Evolutionary conservation across 2,113 vertebrate genomes (phyloP).

Genomic region (Gymnorhina tibicen): DNA sequence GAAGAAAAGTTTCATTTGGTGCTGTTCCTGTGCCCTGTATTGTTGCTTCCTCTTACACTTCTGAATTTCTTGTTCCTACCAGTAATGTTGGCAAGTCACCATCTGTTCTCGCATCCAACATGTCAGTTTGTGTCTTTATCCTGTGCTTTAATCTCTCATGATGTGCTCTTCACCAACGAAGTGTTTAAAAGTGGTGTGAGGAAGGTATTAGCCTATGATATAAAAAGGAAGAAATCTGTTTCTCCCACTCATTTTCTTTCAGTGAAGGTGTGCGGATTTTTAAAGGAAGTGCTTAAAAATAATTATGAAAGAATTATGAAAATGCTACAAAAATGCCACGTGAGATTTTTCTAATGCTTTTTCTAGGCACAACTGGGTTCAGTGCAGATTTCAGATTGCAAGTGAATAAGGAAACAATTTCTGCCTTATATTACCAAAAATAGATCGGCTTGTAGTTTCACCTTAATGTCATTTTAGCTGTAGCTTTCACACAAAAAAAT

Average conservation of each 20-base stretch:
- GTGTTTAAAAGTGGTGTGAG: not conserved
- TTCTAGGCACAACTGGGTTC: not conserved
- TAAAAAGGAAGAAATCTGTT: not conserved
- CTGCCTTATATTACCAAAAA: not conserved
- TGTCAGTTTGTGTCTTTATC: not conserved
- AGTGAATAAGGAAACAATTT: not conserved
- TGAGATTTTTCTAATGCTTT: not conserved
- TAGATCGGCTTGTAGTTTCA: not conserved
- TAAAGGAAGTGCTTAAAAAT: not conserved
- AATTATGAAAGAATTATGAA: not conserved
- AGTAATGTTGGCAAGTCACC: not conserved
- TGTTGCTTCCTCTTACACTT: conserved; percentile 9
- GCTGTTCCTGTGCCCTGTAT: not conserved
- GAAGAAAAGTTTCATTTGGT: conserved; percentile 37
- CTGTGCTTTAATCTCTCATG: not conserved
- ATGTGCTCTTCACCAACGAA: not conserved
- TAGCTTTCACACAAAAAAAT: not conserved
- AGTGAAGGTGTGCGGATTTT: not conserved
- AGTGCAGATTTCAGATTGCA: not conserved
- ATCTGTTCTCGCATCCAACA: not conserved
- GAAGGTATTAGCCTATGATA: not conserved
- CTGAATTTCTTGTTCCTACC: not conserved
- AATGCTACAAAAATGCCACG: not conserved
- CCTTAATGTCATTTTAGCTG: not conserved
- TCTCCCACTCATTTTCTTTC: not conserved